These are phyloP conservation scores for silkworm (Bombyx mori) DNA, from an alignment of 1,140 invertebrate species.

Conservation along the genomic window ASM3026992v2 NC_085116.1:11292501-11293000, in stretches of 20 bases:
- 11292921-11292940: too few relatives aligned
- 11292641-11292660: constrained; percentile 27
- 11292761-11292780: constrained; percentile 41
- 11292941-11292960: too few relatives aligned
- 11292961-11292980: too few relatives aligned
- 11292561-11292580: constrained; percentile 16
- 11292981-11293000: too few relatives aligned
- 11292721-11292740: constrained; percentile 41
- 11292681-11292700: constrained; percentile 32
- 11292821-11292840: background rate
- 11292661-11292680: constrained; percentile 46
- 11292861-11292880: too few relatives aligned
- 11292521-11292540: constrained; percentile 6
- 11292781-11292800: constrained; percentile 52
- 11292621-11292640: constrained; percentile 12
- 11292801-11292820: constrained; percentile 15
- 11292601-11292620: constrained; percentile 7
- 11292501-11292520: background rate
- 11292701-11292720: constrained; percentile 49
- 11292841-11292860: too few relatives aligned
- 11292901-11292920: too few relatives aligned
- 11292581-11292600: constrained; percentile 4
- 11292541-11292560: constrained; percentile 7
- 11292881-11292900: too few relatives aligned
- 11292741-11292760: constrained; percentile 61